Evolutionary conservation across 2,888 invertebrate species (phyloP), one percentile per base, ranked within the genome.

Genomic region (Drosophila lutescens): DNA sequence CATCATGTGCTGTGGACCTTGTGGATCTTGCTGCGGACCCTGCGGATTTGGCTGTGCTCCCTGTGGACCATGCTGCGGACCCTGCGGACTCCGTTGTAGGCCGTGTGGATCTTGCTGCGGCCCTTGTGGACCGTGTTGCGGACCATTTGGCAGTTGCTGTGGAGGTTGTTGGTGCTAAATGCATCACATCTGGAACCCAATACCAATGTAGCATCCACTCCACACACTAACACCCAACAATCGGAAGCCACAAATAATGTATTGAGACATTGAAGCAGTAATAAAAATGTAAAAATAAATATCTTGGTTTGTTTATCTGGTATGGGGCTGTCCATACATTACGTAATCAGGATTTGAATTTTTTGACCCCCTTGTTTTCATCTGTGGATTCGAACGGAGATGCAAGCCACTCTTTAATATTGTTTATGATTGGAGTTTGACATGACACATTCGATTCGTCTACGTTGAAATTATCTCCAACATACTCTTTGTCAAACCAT

Each of bases 1-100:
- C 26, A 51, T 46, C 34, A 71, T 71, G 70, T 70, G 60, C 30
- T 79, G 77, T 15, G 84, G 84, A n/a, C 83, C 83, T 2, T 71
- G 66, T 15, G 40, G 32, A 8, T 12, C 26, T 10, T 60, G 77
- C 53, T 77, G 40, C 4, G 43, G 57, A 7, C 41, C 74, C 12
- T 54, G 41, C 8, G 38, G 61, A 13, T 15, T 46, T 13, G 36
- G 65, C 38, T 75, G 65, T 13, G 44, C 15, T 43, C 53, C 58
- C 3, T 57, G 56, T 12, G 67, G 78, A 58, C 79, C 56, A 53
- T 78, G 82, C n/a, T 79, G 80, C 60, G 80, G 80, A 1, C 43
- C 60, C 0, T 59, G 40, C 13, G 32, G 51, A 30, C 38, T 80
- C 36, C 75, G 74, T 5, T 75, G 67, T 10, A 54, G 50, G 0